These are phyloP conservation scores for Tichodroma muraria DNA, from an alignment of 2,113 vertebrate genomes.

Conservation along the genomic window DNA sequence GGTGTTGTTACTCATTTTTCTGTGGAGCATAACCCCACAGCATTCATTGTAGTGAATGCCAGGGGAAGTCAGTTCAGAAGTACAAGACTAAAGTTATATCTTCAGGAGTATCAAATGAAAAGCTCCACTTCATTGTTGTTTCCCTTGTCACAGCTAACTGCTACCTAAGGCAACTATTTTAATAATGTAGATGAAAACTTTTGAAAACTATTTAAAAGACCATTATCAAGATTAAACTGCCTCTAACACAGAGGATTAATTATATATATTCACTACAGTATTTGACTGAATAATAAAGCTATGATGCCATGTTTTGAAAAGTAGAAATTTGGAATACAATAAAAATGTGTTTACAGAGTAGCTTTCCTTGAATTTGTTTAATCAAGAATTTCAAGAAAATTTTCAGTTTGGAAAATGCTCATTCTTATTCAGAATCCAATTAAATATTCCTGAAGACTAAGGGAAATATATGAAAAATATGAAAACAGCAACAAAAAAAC, in stretches of 20 bases:
- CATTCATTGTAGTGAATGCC: accelerated
- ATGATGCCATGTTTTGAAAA: background rate
- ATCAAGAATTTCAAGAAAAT: background rate
- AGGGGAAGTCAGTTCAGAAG: background rate
- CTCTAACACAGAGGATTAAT: background rate
- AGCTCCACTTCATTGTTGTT: background rate
- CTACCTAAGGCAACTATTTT: background rate
- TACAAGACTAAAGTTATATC: background rate
- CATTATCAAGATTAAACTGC: background rate
- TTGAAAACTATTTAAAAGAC: background rate
- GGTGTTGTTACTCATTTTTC: background rate
- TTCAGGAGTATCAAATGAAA: background rate
- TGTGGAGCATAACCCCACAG: background rate
- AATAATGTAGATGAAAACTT: slow-evolving; percentile 1
- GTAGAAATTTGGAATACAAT: background rate
- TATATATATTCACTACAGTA: background rate
- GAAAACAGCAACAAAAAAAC: background rate
- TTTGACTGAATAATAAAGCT: background rate
- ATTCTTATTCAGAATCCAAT: background rate
- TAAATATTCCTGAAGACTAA: background rate
- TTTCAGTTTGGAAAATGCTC: background rate
- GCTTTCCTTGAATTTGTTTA: background rate
- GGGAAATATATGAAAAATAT: background rate
- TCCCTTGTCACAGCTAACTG: background rate
- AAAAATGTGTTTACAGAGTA: background rate